phyloP scores from a whole-genome alignment of 2,797 vertebrate species.

The Coreius guichenoti region DNA sequence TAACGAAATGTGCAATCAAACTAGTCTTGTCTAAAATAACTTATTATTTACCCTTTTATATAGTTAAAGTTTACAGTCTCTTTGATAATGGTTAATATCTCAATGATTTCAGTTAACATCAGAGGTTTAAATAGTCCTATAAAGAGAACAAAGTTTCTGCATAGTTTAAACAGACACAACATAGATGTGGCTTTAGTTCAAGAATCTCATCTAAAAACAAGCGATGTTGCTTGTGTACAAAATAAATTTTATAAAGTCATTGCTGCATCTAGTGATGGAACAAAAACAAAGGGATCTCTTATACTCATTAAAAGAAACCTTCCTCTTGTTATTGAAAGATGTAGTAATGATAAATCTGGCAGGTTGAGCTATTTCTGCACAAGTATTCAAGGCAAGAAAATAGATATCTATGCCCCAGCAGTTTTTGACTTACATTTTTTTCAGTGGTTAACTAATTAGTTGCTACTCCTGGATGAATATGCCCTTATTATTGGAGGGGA shows the following conservation, averaged over 20 bases:
- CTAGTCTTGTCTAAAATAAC: neutral
- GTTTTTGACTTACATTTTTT: too few species aligned
- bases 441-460: too few species aligned
- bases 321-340: slow-evolving; percentile 1
- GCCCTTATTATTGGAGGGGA: slow-evolving; percentile 1
- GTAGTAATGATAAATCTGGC: slow-evolving; percentile 2
- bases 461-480: too few species aligned
- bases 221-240: neutral
- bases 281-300: slow-evolving; percentile 21
- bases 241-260: slow-evolving; percentile 13
- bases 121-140: too few species aligned
- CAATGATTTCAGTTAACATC: too few species aligned
- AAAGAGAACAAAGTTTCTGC: too few species aligned
- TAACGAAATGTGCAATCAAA: too few species aligned
- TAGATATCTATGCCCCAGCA: too few species aligned
- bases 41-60: too few species aligned
- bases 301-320: neutral
- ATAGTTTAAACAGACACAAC: too few species aligned
- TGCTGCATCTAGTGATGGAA: slow-evolving; percentile 12
- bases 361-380: slow-evolving; percentile 28
- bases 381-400: slow-evolving; percentile 7
- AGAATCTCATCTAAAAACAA: slow-evolving; percentile 1
- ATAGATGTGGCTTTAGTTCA: neutral
- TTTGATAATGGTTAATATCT: too few species aligned
- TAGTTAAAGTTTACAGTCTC: too few species aligned